Evolutionary conservation across 2,113 vertebrate species (phyloP).

Genomic region (Hippoglossus stenolepis): DNA sequence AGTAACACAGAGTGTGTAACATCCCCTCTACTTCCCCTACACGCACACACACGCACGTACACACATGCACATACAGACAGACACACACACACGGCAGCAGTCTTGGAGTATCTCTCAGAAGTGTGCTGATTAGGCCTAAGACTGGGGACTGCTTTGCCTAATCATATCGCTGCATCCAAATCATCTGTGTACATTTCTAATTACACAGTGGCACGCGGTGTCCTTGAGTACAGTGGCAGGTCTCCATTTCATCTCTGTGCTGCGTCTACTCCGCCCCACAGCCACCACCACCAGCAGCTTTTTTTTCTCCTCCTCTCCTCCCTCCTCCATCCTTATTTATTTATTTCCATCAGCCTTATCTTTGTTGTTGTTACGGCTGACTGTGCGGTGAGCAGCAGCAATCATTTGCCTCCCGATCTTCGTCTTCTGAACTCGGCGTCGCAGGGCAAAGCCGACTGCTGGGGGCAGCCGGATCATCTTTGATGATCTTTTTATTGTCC

Average conservation of each 20-base stretch:
- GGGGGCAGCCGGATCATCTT: constrained; percentile 65
- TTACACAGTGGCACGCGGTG: constrained; percentile 81
- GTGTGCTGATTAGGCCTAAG: constrained; percentile 85
- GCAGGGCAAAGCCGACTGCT: constrained; percentile 61
- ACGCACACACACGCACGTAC: constrained; percentile 9
- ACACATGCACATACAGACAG: constrained; percentile 6
- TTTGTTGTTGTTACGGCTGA: constrained; percentile 77
- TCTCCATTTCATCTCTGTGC: constrained; percentile 81
- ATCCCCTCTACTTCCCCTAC: constrained; percentile 1
- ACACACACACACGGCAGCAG: constrained; percentile 48
- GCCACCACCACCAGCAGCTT: constrained; percentile 4
- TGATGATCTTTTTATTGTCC: constrained; percentile 75
- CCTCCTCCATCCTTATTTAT: constrained; percentile 68
- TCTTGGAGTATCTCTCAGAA: constrained; percentile 80
- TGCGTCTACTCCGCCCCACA: constrained; percentile 36
- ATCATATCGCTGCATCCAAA: constrained; percentile 85
- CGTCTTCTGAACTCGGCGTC: constrained; percentile 73
- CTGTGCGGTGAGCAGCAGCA: constrained; percentile 65
- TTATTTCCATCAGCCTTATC: constrained; percentile 75
- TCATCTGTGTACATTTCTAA: constrained; percentile 88
- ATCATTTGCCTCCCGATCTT: constrained; percentile 76
- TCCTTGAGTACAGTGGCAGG: constrained; percentile 85
- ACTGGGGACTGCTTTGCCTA: constrained; percentile 82
- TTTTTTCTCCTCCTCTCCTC: constrained; percentile 16
- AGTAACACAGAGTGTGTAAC: constrained; percentile 10